A percentile compares a stretch with the other conserved stretches of the same genome.
Evolutionary conservation across 2,888 invertebrate species (phyloP).

Genomic region (Scaptomyza flava): DNA sequence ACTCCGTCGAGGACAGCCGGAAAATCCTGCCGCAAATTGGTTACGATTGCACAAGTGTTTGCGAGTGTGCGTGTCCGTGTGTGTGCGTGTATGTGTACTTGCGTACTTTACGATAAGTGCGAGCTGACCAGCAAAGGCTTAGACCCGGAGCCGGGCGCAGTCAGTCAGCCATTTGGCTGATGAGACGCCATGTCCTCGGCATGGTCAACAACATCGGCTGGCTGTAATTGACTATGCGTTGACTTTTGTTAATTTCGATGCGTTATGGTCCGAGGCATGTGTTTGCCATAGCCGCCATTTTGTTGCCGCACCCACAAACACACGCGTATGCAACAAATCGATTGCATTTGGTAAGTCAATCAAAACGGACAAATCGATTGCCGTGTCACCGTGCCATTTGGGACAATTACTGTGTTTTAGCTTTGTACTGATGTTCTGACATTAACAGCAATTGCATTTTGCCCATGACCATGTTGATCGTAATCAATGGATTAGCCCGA

Average conservation of each 20-base stretch:
- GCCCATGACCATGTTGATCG: conserved; percentile 49
- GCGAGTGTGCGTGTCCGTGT: conserved; percentile 13
- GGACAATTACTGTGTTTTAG: conserved; percentile 44
- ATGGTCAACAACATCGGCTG: conserved; percentile 44
- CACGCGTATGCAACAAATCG: conserved; percentile 8
- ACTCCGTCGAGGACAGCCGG: conserved; percentile 38
- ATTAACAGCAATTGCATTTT: conserved; percentile 68
- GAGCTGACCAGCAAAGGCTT: conserved; percentile 14
- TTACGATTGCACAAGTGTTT: conserved; percentile 28
- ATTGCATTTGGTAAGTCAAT: conserved; percentile 62
- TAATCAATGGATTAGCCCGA: conserved; percentile 48
- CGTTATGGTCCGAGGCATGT: conserved; percentile 54
- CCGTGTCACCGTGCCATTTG: conserved; percentile 43
- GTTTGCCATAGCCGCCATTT: conserved; percentile 54
- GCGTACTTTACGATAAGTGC: conserved; percentile 35
- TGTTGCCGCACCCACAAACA: conserved; percentile 36
- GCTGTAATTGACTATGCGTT: conserved; percentile 65
- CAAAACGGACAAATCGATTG: conserved; percentile 61
- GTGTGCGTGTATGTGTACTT: conserved; percentile 16
- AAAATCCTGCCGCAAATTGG: conserved; percentile 58
- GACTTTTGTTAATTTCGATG: conserved; percentile 71
- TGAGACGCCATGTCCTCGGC: conserved; percentile 43
- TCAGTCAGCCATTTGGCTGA: conserved; percentile 42
- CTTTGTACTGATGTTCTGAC: conserved; percentile 23
- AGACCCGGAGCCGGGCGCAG: conserved; percentile 17